Percentiles rank a stretch among this genome's conserved stretches.
phyloP scores from a whole-genome alignment of 2,888 invertebrate genomes.

The Xylota segnis region DNA sequence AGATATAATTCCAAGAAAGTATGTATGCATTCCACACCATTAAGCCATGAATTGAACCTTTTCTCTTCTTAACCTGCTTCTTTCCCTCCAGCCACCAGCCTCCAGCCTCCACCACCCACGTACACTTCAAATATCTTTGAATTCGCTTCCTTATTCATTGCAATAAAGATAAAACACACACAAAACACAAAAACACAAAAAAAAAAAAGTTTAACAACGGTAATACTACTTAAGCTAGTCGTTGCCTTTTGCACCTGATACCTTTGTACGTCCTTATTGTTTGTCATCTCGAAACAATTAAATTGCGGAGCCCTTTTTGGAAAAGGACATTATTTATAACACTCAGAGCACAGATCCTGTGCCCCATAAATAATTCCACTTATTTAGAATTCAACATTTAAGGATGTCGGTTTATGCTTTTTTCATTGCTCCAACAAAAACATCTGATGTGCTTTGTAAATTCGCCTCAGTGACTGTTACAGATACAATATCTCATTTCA shows the following conservation, averaged over 20 bases:
- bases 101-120: not conserved
- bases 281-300: constrained; percentile 60
- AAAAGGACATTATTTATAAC: constrained; percentile 43
- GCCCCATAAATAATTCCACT: constrained; percentile 48
- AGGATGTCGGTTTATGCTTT: constrained; percentile 22
- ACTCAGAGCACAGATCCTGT: not conserved
- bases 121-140: constrained; percentile 23
- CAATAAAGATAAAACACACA: not conserved
- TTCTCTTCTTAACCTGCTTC: not conserved
- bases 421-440: constrained; percentile 18
- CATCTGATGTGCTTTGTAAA: constrained; percentile 7
- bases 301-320: constrained; percentile 18
- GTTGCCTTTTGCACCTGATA: constrained; percentile 67
- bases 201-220: constrained; percentile 5
- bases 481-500: constrained; percentile 26
- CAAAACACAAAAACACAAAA: not conserved
- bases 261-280: constrained; percentile 13
- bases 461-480: constrained; percentile 13
- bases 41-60: constrained; percentile 34
- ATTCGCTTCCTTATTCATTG: constrained; percentile 29
- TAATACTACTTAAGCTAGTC: constrained; percentile 59
- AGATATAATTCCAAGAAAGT: not conserved
- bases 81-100: too few relatives aligned
- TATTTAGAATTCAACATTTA: constrained; percentile 36
- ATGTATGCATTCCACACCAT: constrained; percentile 28